phyloP scores from a whole-genome alignment of 2,888 invertebrate genomes.

The Eucriotettix oculatus region DNA sequence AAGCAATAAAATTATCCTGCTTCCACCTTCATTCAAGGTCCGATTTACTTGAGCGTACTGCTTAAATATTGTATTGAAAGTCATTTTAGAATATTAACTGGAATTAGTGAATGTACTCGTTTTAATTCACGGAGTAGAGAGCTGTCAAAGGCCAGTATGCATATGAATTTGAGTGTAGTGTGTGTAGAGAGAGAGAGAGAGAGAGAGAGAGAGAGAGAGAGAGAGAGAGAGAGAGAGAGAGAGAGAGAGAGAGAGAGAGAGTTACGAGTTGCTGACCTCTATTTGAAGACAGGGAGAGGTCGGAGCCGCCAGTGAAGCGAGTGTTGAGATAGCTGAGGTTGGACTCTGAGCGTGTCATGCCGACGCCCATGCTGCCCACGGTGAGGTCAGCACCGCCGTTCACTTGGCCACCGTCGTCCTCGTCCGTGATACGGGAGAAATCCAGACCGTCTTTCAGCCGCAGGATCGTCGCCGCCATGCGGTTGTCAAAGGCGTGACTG shows the following conservation, averaged over 20 bases:
- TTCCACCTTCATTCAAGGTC: no score
- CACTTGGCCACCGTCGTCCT: neutral
- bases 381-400: slow-evolving; percentile 1
- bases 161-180: no score
- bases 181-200: neutral
- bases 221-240: neutral
- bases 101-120: no score
- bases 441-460: slow-evolving; percentile 76
- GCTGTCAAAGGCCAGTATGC: no score
- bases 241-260: neutral
- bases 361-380: neutral
- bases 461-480: slow-evolving; percentile 77
- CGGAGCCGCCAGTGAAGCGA: neutral
- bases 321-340: neutral
- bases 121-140: no score
- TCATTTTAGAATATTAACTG: no score
- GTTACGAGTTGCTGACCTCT: neutral
- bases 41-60: no score
- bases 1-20: no score
- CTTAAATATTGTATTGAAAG: no score
- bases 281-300: slow-evolving; percentile 2
- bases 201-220: neutral
- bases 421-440: slow-evolving; percentile 33
- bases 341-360: neutral
- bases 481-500: slow-evolving; percentile 82